phyloP scores from a whole-genome alignment of 2,113 vertebrate genomes.

The Malurus cyaneus region DNA sequence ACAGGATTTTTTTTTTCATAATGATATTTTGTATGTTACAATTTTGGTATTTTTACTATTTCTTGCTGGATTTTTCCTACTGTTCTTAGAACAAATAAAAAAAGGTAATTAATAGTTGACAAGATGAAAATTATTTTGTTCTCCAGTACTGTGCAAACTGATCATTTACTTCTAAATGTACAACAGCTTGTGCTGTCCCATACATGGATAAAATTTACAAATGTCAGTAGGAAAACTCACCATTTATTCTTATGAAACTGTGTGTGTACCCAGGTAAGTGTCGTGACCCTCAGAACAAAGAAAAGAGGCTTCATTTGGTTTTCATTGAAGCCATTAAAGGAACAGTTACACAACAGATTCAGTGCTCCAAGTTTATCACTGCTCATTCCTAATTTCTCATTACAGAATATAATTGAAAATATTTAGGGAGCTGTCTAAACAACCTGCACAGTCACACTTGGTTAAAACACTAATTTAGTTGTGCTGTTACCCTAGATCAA shows the following conservation, averaged over 20 bases:
- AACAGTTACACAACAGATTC: background rate
- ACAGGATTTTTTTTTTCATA: background rate
- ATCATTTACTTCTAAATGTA: background rate
- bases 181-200: background rate
- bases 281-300: background rate
- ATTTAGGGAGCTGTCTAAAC: background rate
- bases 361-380: background rate
- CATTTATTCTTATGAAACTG: background rate
- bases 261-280: background rate
- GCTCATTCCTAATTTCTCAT: background rate
- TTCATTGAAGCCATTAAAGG: background rate
- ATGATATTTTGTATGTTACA: background rate
- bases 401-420: background rate
- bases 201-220: background rate
- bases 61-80: background rate
- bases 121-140: background rate
- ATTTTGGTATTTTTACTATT: background rate
- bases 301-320: background rate
- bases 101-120: background rate
- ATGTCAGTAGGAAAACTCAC: background rate
- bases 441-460: background rate
- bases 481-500: background rate
- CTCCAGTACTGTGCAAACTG: background rate
- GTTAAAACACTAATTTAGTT: background rate
- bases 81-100: constrained; percentile 57